These are phyloP conservation scores for Diloba caeruleocephala DNA, from an alignment of 2,888 invertebrate genomes.

Conservation along the genomic window DNA sequence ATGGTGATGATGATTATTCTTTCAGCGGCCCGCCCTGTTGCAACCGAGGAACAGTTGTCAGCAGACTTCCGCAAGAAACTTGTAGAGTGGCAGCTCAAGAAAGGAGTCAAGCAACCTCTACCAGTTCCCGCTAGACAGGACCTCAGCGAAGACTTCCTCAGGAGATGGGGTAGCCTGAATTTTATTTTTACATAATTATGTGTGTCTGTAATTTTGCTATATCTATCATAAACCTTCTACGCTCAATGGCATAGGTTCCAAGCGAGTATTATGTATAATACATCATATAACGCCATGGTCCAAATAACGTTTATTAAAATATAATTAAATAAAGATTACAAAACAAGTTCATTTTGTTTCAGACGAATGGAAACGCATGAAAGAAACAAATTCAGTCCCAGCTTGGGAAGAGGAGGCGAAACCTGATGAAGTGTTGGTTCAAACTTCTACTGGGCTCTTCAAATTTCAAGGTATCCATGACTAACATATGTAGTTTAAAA, in stretches of 20 bases:
- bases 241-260: no score
- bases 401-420: constrained; percentile 83
- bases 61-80: constrained; percentile 95
- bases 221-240: no score
- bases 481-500: not conserved
- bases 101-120: constrained; percentile 84
- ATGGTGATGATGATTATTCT: not conserved
- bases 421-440: constrained; percentile 92
- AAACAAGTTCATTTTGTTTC: constrained; percentile 32
- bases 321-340: not conserved
- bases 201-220: no score
- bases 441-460: constrained; percentile 95
- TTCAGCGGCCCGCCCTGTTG: constrained; percentile 78
- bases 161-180: constrained; percentile 91
- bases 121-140: constrained; percentile 90
- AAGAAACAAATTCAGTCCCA: constrained; percentile 89
- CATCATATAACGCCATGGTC: no score
- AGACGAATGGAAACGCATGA: constrained; percentile 95
- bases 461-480: constrained; percentile 91
- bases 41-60: constrained; percentile 92
- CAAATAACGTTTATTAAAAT: not conserved
- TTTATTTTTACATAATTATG: no score
- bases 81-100: constrained; percentile 95
- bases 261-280: no score
- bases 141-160: constrained; percentile 94